Base-by-base conservation (phyloP, 1,140 invertebrate genomes). In the Phortica variegata region DNA sequence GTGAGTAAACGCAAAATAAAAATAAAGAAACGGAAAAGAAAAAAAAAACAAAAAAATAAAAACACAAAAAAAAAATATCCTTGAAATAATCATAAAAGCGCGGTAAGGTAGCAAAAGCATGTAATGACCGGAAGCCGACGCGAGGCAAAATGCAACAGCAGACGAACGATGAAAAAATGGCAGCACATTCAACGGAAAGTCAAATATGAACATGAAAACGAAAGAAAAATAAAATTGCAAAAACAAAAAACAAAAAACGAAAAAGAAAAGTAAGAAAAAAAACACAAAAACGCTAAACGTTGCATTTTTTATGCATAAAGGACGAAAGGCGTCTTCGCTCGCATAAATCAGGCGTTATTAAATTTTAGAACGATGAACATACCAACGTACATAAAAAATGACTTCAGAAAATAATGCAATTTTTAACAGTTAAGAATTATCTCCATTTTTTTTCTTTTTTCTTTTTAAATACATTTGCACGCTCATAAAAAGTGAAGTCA, bases 291-390 rank as follows among this genome's bases (percentile, higher is more conserved):
- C 41, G 46, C 34, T 49, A 47, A 29, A 36, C 44, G 13, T 42
- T 44, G 48, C 34, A 52, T 47, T 46, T 49, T 56, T 51, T 59
- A 47, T 54, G 51, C 57, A 60, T 54, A 57, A 42, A 59, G n/a
- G n/a, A 59, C 46, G 54, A 50, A 53, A n/a, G n/a, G 47, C 47
- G 26, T 43, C 43, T 43, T 49, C 38, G 45, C 43, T 34, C 36
- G 63, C 62, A 66, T 66, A 66, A 66, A 66, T 66, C 62, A 66
- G 58, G 63, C 47, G 52, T 68, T 68, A 66, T 66, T 62, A 63
- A 66, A 66, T 66, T 66, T 47, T 41, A 39, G 38, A n/a, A n/a
- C n/a, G n/a, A n/a, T n/a, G n/a, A n/a, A n/a, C n/a, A n/a, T n/a
- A n/a, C n/a, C n/a, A n/a, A n/a, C n/a, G n/a, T n/a, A n/a, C n/a